phyloP scores from a whole-genome alignment of 2,888 invertebrate species.

The Monochamus alternatus region DNA sequence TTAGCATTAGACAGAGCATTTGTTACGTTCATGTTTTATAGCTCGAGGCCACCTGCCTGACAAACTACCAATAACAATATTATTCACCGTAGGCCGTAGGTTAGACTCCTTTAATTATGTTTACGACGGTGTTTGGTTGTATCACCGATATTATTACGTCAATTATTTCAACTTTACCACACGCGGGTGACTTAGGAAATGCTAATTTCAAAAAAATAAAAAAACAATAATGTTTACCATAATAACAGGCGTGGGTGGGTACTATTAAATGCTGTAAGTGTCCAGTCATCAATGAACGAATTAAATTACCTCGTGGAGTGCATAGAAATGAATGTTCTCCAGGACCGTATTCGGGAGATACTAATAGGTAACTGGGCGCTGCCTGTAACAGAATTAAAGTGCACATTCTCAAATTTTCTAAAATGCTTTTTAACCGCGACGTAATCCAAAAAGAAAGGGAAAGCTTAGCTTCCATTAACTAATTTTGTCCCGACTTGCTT shows the following conservation, averaged over 20 bases:
- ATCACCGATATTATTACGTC: constrained; percentile 8
- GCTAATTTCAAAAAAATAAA: constrained; percentile 25
- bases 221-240: constrained; percentile 8
- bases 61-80: neutral
- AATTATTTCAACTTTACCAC: constrained; percentile 11
- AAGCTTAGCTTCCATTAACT: too few species aligned
- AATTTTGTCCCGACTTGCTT: too few species aligned
- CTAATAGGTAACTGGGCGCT: too few species aligned
- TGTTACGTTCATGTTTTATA: too few species aligned
- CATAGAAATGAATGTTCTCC: neutral
- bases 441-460: too few species aligned
- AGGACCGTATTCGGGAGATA: neutral
- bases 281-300: neutral
- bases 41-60: too few species aligned
- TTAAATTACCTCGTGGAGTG: neutral
- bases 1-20: too few species aligned
- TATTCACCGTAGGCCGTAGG: neutral
- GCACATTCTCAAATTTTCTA: too few species aligned
- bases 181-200: constrained; percentile 20
- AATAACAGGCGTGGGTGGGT: constrained; percentile 11
- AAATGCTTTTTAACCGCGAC: too few species aligned
- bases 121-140: constrained; percentile 6
- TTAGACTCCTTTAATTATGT: constrained; percentile 3
- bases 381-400: too few species aligned
- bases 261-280: neutral